Base-by-base conservation (phyloP, 2,797 vertebrate species). In the Aulostomus chinensis region DNA sequence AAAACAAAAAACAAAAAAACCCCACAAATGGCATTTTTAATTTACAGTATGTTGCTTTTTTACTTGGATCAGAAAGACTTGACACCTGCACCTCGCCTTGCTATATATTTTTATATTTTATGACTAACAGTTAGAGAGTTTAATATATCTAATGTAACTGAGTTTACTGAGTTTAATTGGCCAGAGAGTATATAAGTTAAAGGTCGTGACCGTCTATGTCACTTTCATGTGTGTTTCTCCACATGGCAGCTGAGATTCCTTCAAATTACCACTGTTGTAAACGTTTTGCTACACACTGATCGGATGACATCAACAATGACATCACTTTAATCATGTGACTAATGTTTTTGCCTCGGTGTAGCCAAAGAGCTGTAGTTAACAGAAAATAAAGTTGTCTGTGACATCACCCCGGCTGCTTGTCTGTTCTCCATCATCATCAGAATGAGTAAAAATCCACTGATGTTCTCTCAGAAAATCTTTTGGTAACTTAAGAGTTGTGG, bases 201-300 rank as follows among this genome's bases (percentile, higher is more conserved):
- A n/a, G n/a, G n/a, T n/a, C n/a, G n/a, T n/a, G 30, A 62, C 15
- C 28, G 12, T 61, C 35, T 65, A 35, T 32, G 50, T 61, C 21
- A 52, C 55, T 0, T 25, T 37, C 26, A 28, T 33, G 29, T 63
- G 0, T 51, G 35, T 50, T 45, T 79, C 55, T 24, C 0, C 43
- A 14, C 13, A 4, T 47, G 83, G 84, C 85, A 88, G 86, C 85
- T 88, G 73, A 58, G 22, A 80, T 68, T 63, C 66, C 26, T 40
- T 65, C 13, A 43, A 52, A 50, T 31, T 22, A 76, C 68, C 73
- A 80, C 61, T 70, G 24, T 43, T 69, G 31, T 56, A 38, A 65
- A 52, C 9, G 6, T 48, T 39, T 46, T 40, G 9, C 7, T 47
- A 31, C 6, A 43, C 1, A 9, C 22, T 26, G 41, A 56, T 40